phyloP scores from a whole-genome alignment of 2,888 invertebrate species.

The Frankliniella fusca region DNA sequence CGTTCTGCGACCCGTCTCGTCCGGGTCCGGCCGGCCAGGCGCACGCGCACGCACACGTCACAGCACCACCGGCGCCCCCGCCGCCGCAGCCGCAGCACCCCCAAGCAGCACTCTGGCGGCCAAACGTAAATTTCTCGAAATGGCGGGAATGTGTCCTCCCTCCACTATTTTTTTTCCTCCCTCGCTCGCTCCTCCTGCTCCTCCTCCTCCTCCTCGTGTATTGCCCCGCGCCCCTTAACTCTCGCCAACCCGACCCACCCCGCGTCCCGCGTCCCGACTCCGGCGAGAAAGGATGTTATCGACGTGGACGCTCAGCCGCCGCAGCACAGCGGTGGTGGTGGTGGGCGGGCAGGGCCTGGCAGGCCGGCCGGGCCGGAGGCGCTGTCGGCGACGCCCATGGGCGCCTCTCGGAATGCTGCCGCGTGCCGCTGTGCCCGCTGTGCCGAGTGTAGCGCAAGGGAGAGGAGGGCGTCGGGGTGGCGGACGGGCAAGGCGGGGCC shows the following conservation, averaged over 20 bases:
- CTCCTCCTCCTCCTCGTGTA: background rate
- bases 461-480: background rate
- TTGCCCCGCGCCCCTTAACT: too few relatives aligned
- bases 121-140: constrained; percentile 25
- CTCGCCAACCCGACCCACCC: background rate
- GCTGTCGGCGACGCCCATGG: background rate
- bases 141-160: constrained; percentile 18
- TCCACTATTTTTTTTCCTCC: background rate
- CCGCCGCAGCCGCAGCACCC: background rate
- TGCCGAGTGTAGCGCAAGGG: too few relatives aligned
- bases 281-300: constrained; percentile 20
- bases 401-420: background rate
- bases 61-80: background rate
- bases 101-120: constrained; percentile 9
- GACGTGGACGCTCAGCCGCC: background rate
- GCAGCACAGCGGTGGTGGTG: background rate
- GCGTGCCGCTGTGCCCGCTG: too few relatives aligned
- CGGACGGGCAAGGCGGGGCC: background rate
- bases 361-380: background rate
- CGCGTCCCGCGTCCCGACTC: background rate
- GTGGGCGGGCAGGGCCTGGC: background rate
- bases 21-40: too few relatives aligned
- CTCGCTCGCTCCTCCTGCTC: background rate
- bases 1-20: too few relatives aligned
- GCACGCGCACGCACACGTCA: background rate